phyloP scores from a whole-genome alignment of 2,888 invertebrate species.

The Chaitophorus viminalis region DNA sequence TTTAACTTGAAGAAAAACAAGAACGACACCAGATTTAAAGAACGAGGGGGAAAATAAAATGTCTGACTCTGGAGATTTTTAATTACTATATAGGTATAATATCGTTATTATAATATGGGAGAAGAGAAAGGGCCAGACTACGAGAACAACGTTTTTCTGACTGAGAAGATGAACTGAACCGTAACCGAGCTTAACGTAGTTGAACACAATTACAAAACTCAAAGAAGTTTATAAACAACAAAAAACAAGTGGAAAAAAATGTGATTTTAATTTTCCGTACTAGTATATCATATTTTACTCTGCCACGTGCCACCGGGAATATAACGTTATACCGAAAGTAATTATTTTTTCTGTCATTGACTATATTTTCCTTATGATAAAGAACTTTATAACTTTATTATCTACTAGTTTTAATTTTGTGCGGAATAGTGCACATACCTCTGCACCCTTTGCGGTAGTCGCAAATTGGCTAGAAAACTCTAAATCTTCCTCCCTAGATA shows the following conservation, averaged over 20 bases:
- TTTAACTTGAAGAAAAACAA: neutral
- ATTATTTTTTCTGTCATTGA: neutral
- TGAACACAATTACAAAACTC: slow-evolving; percentile 36
- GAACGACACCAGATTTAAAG: neutral
- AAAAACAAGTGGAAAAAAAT: neutral
- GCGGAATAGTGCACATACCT: too few relatives aligned
- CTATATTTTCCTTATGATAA: neutral
- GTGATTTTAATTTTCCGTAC: slow-evolving; percentile 5
- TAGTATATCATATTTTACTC: slow-evolving; percentile 11
- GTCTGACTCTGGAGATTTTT: slow-evolving; percentile 19
- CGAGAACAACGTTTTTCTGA: slow-evolving; percentile 18
- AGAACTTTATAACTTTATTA: neutral
- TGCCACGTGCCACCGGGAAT: neutral
- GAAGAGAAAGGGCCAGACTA: too few relatives aligned
- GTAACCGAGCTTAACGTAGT: slow-evolving; percentile 50
- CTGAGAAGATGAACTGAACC: slow-evolving; percentile 30
- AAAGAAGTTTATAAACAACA: slow-evolving; percentile 42
- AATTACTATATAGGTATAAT: slow-evolving; percentile 38
- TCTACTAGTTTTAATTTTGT: neutral
- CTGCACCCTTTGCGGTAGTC: too few relatives aligned
- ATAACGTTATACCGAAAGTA: neutral
- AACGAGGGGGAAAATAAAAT: neutral
- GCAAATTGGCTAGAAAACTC: too few relatives aligned
- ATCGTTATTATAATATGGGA: neutral
- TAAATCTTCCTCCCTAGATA: too few relatives aligned